These are phyloP conservation scores for Eulemur coronatus DNA, from an alignment of 2,797 vertebrate species.

Conservation along the genomic window DNA sequence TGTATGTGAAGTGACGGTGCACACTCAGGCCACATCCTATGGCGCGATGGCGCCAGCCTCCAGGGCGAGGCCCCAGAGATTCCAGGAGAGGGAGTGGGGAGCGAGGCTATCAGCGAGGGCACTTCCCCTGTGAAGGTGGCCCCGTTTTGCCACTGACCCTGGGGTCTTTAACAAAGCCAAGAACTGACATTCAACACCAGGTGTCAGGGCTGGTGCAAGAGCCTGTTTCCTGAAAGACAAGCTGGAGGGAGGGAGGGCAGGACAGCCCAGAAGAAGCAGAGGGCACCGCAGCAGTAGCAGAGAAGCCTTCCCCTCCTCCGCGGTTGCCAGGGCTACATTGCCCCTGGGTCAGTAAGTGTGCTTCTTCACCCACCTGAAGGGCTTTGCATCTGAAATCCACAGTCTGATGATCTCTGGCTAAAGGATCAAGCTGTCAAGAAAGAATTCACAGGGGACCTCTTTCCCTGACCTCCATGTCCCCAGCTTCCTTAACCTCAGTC, in stretches of 20 bases:
- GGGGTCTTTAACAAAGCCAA: not conserved
- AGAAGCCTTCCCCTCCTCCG: not conserved
- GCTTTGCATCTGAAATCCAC: not conserved
- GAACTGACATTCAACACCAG: not conserved
- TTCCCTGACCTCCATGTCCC: not conserved
- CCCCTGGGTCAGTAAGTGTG: not conserved
- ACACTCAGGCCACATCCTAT: slow-evolving; percentile 57
- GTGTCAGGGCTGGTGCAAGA: not conserved
- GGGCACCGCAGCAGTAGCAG: rapidly evolving
- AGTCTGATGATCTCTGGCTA: not conserved
- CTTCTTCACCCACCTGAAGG: not conserved
- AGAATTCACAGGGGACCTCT: not conserved
- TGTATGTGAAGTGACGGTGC: not conserved
- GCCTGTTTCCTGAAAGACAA: not conserved
- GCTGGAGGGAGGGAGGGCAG: not conserved
- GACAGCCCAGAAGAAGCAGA: not conserved
- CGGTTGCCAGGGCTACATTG: not conserved
- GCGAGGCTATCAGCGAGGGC: rapidly evolving
- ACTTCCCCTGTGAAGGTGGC: not conserved
- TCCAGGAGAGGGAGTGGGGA: not conserved
- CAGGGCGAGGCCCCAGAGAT: not conserved
- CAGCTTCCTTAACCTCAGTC: not conserved
- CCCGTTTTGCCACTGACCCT: not conserved
- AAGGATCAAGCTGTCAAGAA: not conserved
- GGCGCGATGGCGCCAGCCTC: not conserved